Evolutionary conservation across 1,140 invertebrate species (phyloP).

Genomic region (Phthorimaea operculella): DNA sequence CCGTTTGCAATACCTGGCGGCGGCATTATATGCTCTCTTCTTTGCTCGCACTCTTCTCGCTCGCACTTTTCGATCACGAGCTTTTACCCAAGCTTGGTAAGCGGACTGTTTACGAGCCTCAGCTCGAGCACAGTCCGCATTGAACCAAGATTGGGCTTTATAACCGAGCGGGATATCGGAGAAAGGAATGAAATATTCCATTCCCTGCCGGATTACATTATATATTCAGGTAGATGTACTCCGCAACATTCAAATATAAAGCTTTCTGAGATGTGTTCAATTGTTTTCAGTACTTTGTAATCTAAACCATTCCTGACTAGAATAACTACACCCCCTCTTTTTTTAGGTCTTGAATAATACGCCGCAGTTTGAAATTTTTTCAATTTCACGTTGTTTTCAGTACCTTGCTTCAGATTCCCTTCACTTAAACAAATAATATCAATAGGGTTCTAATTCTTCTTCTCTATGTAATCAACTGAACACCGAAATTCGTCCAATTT

Average conservation of each 20-base stretch:
- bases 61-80: no score
- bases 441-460: neutral
- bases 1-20: no score
- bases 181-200: no score
- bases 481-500: neutral
- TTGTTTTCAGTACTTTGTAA: neutral
- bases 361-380: neutral
- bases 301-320: neutral
- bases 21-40: no score
- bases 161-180: no score
- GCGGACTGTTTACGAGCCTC: no score
- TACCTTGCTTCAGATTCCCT: neutral
- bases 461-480: neutral
- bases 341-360: neutral
- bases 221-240: neutral
- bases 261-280: neutral
- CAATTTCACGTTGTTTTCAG: neutral
- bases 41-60: no score
- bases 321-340: neutral
- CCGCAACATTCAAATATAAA: constrained; percentile 4
- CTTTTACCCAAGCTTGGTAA: no score
- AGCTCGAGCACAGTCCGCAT: no score
- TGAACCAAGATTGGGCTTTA: no score
- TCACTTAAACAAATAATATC: neutral
- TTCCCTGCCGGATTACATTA: no score